phyloP scores from a whole-genome alignment of 2,797 vertebrate genomes.

The Peromyscus melanophrys region DNA sequence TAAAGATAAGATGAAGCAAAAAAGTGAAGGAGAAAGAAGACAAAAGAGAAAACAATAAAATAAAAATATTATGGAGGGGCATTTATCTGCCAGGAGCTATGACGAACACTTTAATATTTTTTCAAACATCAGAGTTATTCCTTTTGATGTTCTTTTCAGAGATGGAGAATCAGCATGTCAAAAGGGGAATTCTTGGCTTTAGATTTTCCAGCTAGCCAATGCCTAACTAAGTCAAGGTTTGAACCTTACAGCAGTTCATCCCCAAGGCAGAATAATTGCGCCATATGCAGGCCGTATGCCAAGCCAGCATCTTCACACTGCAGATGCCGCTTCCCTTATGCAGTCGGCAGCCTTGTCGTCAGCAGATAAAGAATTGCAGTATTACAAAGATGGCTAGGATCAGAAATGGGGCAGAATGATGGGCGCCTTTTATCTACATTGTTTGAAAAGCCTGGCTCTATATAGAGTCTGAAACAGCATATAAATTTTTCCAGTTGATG shows the following conservation, averaged over 20 bases:
- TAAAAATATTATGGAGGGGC: background rate
- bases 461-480: constrained; percentile 30
- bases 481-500: background rate
- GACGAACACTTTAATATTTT: background rate
- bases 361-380: constrained; percentile 54
- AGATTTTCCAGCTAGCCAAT: background rate
- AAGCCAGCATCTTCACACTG: background rate
- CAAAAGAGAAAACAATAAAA: background rate
- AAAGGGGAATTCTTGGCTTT: background rate
- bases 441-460: constrained; percentile 60
- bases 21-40: background rate
- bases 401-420: constrained; percentile 44
- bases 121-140: background rate
- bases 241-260: background rate
- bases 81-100: background rate
- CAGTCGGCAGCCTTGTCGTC: constrained; percentile 67
- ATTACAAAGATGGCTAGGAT: constrained; percentile 55
- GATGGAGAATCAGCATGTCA: background rate
- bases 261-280: constrained; percentile 3
- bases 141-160: background rate
- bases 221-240: background rate
- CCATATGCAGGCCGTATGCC: background rate
- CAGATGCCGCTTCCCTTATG: constrained; percentile 20
- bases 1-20: background rate
- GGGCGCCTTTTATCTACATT: constrained; percentile 52